A percentile compares a stretch with the other conserved stretches of the same genome.
Evolutionary conservation across 2,113 vertebrate genomes (phyloP).

Genomic region (Girardinichthys multiradiatus): DNA sequence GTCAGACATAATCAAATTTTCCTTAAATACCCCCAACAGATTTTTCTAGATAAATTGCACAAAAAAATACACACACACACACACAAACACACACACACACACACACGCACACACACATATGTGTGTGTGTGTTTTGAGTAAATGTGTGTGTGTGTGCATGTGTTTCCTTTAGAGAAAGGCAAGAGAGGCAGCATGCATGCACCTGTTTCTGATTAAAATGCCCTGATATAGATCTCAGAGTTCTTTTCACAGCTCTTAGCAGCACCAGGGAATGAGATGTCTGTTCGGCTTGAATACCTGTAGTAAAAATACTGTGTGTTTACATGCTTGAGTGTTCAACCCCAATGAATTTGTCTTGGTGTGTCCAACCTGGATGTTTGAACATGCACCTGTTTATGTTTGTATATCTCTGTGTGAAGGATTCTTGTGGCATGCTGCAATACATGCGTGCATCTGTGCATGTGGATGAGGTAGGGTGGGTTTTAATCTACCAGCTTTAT

Average conservation of each 20-base stretch:
- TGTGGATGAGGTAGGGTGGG: conserved; percentile 3
- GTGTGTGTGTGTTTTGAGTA: conserved; percentile 1
- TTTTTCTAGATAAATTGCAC: conserved; percentile 52
- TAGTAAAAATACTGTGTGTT: conserved; percentile 16
- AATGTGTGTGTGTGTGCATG: not conserved
- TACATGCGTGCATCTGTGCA: conserved; percentile 34
- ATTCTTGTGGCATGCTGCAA: conserved; percentile 11
- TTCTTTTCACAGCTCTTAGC: conserved; percentile 33
- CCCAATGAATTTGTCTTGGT: conserved; percentile 8
- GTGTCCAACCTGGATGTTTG: conserved; percentile 8
- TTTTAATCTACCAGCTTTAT: not conserved
- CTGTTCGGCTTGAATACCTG: conserved; percentile 53
- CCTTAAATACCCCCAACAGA: conserved; percentile 55
- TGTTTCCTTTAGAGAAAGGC: not conserved
- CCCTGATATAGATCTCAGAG: conserved; percentile 62
- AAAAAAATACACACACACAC: conserved; percentile 38
- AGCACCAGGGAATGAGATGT: conserved; percentile 51
- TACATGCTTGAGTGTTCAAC: conserved; percentile 11
- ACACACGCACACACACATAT: too few species aligned
- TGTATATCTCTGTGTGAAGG: not conserved
- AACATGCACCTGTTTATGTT: conserved; percentile 7
- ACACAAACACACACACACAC: too few species aligned
- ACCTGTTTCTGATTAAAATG: conserved; percentile 68
- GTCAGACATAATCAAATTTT: conserved; percentile 59
- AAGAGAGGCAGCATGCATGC: conserved; percentile 25